Base-by-base conservation (phyloP, 2,113 vertebrate genomes). In the Dryoscopus gambensis region DNA sequence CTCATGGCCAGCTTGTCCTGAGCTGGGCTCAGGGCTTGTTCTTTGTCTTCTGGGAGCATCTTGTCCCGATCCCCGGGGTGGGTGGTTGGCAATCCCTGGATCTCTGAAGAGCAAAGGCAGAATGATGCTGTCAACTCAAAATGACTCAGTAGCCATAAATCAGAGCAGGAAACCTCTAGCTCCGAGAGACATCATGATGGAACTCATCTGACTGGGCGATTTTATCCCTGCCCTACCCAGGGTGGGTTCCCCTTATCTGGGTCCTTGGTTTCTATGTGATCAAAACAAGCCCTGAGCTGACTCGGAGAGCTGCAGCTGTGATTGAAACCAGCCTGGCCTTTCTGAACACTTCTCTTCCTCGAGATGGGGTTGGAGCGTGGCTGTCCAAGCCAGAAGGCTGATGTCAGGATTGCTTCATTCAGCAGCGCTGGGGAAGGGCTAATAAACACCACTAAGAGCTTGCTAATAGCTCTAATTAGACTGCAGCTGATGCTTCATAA, bases 381-480 rank as follows among this genome's bases (percentile, higher is more conserved):
- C 56, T 81, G 47, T 81, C 47, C 49, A 90, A 83, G 63, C 82
- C 78, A 91, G 57, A n/a, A 89, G 68, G 60, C 83, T 97, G 91
- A 93, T 95, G 76, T 81, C 84, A 89, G 73, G 30, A 68, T 87
- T 78, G 73, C 86, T 95, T 91, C 86, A 78, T 87, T 86, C 94
- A 93, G 86, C 46, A 57, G 6, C 5, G 22, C 63, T 52, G 76
- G 68, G 60, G 63, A 70, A 86, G 56, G 76, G 60, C 93, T 96
- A 95, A 95, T 90, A 89, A 96, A 89, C 89, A 89, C 18, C 64
- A 30, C 84, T 93, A 95, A 95, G 87, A 96, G 86, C 86, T 89
- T 78, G 79, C 93, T 97, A 95, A 96, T 95, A 87, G 94, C 84
- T 84, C 94, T 68, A 92, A 96, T 95, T 95, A 95, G 80, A 25